Evolutionary conservation across 2,797 vertebrate genomes (phyloP), one percentile per base, ranked within the genome.

Genomic region (Eidolon dupreanum): DNA sequence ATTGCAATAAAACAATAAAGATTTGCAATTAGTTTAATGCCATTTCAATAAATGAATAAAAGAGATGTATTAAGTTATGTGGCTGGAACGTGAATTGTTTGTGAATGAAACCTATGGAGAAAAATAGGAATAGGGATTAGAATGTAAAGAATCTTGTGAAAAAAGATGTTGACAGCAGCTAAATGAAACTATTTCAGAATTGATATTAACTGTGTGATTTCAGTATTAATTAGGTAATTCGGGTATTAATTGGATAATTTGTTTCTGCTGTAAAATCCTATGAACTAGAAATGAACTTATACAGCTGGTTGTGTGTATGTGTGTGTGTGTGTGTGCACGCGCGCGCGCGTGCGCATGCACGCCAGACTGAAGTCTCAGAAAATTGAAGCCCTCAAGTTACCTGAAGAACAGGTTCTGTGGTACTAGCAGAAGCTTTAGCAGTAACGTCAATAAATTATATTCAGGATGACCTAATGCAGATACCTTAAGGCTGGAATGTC

Each of bases 191-290:
- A 73, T 68, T 92, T 83, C 28, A 31, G 74, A 92, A 95, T 13
- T 94, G 70, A 73, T 94, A 94, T 93, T 96, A 95, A 95, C 46
- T 61, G 91, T 92, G 65, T 93, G 88, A 95, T 86, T 84, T 88
- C 93, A 57, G 78, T 97, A 97, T 97, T 97, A 97, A 96, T 98
- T 97, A 96, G 92, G 84, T n/a, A 90, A 95, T 97, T 88, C 89
- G 84, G 55, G 57, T 92, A 97, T 97, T 97, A 97, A 96, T 97
- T 94, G 93, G 96, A 66, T 82, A 86, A 81, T 94, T 97, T 97
- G 41, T 96, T 98, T 97, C 97, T 92, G 83, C 31, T 57, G 9
- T 57, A 94, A 59, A 85, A 82, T 94, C 57, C 88, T 73, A 46
- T 79, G 81, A 90, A 97, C 94, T 96, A 82, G 57, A 74, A 93